Percentiles rank a stretch among this genome's conserved stretches.
Conservation (phyloP, 2,888 invertebrate species). For the Nematopogon swammerdamellus region DNA sequence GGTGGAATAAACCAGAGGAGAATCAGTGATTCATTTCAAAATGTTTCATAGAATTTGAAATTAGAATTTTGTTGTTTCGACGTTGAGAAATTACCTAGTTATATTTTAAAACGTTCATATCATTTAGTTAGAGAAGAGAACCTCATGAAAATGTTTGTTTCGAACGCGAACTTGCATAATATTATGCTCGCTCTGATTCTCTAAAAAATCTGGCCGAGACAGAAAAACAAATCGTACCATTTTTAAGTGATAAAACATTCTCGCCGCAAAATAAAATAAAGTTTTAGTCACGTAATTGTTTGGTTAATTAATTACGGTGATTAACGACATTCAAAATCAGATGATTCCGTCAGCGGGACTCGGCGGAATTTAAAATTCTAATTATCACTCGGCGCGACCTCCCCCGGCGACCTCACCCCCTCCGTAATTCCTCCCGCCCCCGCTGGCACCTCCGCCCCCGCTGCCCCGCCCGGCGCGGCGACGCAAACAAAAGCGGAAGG, state of each 20-base stretch:
- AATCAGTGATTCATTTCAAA: too few relatives aligned
- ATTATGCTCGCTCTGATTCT: too few relatives aligned
- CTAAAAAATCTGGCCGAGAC: too few relatives aligned
- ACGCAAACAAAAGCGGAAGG: slow-evolving; percentile 50
- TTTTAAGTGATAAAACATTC: slow-evolving; percentile 27
- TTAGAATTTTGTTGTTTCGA: too few relatives aligned
- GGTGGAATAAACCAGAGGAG: too few relatives aligned
- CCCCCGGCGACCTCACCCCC: slow-evolving; percentile 39
- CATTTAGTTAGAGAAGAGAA: too few relatives aligned
- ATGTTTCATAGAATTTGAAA: too few relatives aligned
- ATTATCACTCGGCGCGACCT: slow-evolving; percentile 38
- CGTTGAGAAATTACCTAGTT: too few relatives aligned
- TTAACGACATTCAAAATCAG: slow-evolving; percentile 46
- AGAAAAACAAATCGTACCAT: slow-evolving; percentile 11
- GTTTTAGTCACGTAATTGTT: slow-evolving; percentile 21
- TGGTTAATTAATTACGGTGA: slow-evolving; percentile 44
- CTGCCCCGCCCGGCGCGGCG: slow-evolving; percentile 43
- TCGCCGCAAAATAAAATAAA: slow-evolving; percentile 22
- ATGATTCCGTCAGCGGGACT: slow-evolving; percentile 38
- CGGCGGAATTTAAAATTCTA: slow-evolving; percentile 49
- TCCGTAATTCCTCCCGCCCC: too few relatives aligned
- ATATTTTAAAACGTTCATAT: too few relatives aligned
- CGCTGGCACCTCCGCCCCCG: slow-evolving; percentile 30
- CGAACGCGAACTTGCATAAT: too few relatives aligned
- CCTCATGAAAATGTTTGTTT: too few relatives aligned